Base-by-base conservation (phyloP, 2,888 invertebrate species). In the Kuschelorhynchus macadamiae region DNA sequence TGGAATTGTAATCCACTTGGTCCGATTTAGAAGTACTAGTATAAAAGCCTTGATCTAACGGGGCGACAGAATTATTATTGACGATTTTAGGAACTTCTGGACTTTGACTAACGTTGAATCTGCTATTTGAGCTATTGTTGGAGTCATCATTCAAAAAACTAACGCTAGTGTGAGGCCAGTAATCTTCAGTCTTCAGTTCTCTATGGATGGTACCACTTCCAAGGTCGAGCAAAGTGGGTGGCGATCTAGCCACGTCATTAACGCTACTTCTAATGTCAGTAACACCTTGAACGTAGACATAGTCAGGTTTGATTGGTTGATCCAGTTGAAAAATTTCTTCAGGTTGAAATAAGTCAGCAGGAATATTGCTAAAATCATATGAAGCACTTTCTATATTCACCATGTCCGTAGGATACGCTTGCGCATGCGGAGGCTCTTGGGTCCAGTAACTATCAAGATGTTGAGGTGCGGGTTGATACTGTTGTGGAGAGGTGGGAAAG, bases 321-420 rank as follows among this genome's bases (percentile, higher is more conserved):
- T 92, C 92, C 65, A 92, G 82, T 79, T 92, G 91, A 82, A 92
- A 92, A 71, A 92, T 92, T 81, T 92, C 92, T 78, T 92, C 92
- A 0, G 92, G 91, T 78, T 91, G 91, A 79, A 92, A 92, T 20
- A 91, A 85, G 76, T 92, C 91, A 41, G 88, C 87, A 0, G 88
- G 85, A 46, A 90, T 84, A 0, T 86, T 83, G 0, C 87, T 85
- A 57, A 90, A 88, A 75, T 91, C 90, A 83, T 88, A 89, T 42
- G 82, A 85, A 42, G 39, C 33, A 7, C 85, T 78, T 8, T 83
- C 81, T 2, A 81, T 42, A 18, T 25, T 50, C 1, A 53, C 78
- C 82, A 70, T 69, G 36, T 81, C 81, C 32, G 76, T 64, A 11
- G 80, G 79, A 67, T 81, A 81, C 18, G 79, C 74, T 71, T 84